phyloP scores from a whole-genome alignment of 2,888 invertebrate species.

The Hypomecis punctinalis region DNA sequence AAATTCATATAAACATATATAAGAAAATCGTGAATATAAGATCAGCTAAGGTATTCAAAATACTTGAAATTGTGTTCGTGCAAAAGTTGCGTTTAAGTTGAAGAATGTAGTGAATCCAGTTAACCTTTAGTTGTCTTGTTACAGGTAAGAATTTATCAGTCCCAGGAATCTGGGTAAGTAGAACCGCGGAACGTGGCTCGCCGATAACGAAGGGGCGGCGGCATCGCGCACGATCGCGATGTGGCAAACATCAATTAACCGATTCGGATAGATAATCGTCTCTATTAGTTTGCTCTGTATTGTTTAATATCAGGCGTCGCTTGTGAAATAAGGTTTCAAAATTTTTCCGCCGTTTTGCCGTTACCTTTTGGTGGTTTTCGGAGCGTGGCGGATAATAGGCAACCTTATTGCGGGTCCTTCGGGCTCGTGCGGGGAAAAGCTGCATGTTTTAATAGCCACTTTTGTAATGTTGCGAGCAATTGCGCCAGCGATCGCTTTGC shows the following conservation, averaged over 20 bases:
- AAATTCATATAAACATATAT: too few relatives aligned
- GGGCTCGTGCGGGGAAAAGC: slow-evolving; percentile 77
- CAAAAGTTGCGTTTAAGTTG: not conserved
- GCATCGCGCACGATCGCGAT: slow-evolving; percentile 53
- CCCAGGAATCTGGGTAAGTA: slow-evolving; percentile 59
- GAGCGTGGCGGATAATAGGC: slow-evolving; percentile 84
- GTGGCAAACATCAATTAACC: slow-evolving; percentile 81
- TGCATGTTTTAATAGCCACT: slow-evolving; percentile 75
- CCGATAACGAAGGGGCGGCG: slow-evolving; percentile 48
- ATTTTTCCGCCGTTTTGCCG: slow-evolving; percentile 80
- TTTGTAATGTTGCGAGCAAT: slow-evolving; percentile 69
- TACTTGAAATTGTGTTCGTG: too few relatives aligned
- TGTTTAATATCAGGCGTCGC: slow-evolving; percentile 79
- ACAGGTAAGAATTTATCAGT: slow-evolving; percentile 68
- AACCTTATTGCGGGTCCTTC: slow-evolving; percentile 84
- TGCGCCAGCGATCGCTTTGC: slow-evolving; percentile 55
- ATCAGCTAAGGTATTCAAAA: too few relatives aligned
- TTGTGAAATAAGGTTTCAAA: slow-evolving; percentile 81
- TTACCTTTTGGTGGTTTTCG: slow-evolving; percentile 83
- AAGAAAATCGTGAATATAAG: too few relatives aligned
- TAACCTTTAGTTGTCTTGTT: slow-evolving; percentile 59
- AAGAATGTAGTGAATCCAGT: slow-evolving; percentile 35
- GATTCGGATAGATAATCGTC: slow-evolving; percentile 79
- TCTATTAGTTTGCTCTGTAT: slow-evolving; percentile 81
- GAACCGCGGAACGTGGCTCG: slow-evolving; percentile 45